phyloP scores from a whole-genome alignment of 2,113 vertebrate genomes.

The Capra hircus region DNA sequence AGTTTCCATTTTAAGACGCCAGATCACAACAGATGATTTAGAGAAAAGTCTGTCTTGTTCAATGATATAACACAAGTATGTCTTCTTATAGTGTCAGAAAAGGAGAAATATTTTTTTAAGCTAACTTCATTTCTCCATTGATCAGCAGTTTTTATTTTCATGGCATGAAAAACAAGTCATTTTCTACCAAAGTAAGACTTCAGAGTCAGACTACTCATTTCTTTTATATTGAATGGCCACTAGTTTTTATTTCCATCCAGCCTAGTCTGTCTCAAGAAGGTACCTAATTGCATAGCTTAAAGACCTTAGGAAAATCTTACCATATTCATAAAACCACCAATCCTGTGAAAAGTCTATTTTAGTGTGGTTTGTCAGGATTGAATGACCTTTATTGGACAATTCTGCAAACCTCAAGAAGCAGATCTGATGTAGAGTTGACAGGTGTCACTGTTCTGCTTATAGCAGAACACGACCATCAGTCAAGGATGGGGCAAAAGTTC shows the following conservation, averaged over 20 bases:
- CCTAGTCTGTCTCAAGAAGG: neutral
- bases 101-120: neutral
- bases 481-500: neutral
- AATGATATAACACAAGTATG: neutral
- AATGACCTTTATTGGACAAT: neutral
- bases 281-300: neutral
- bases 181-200: neutral
- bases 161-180: neutral
- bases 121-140: neutral
- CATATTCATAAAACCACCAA: neutral
- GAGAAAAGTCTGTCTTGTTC: neutral
- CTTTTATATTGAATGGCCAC: neutral
- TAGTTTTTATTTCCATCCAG: neutral
- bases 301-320: neutral
- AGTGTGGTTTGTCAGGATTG: neutral
- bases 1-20: neutral
- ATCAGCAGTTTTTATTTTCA: neutral
- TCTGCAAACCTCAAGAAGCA: conserved; percentile 31
- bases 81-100: neutral
- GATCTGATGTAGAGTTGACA: neutral
- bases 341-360: neutral
- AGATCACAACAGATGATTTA: neutral
- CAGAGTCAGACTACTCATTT: neutral
- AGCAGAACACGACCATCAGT: neutral
- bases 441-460: neutral